Evolutionary conservation across 1,140 invertebrate species (phyloP).

Genomic region (Formica exsecta): DNA sequence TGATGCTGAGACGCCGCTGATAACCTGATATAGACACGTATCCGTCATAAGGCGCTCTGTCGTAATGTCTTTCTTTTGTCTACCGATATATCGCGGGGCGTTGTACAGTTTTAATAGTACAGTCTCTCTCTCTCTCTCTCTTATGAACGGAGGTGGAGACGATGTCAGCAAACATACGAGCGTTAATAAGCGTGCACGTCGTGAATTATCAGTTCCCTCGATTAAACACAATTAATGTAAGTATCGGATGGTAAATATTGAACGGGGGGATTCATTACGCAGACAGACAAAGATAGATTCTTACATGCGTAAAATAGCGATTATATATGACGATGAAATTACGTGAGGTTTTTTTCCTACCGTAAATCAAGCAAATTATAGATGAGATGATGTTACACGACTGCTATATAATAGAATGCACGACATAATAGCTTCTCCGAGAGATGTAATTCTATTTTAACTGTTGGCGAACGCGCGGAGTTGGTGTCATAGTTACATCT

Average conservation of each 20-base stretch:
- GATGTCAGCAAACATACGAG: background rate
- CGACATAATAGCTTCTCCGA: conserved; percentile 53
- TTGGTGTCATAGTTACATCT: conserved; percentile 57
- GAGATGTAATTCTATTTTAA: conserved; percentile 62
- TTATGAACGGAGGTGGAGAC: conserved; percentile 11
- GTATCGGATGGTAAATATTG: conserved; percentile 13
- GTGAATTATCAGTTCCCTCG: background rate
- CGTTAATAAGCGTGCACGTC: conserved; percentile 12
- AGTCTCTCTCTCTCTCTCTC: background rate
- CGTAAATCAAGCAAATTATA: conserved; percentile 21
- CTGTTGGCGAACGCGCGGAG: conserved; percentile 43
- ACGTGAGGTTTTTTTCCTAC: background rate
- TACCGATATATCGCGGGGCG: background rate
- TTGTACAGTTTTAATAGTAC: conserved; percentile 8
- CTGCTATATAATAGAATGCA: conserved; percentile 14
- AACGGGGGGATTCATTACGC: background rate
- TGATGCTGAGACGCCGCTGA: conserved; percentile 72
- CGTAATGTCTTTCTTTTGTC: conserved; percentile 52
- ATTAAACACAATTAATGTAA: conserved; percentile 23
- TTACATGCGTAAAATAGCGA: background rate
- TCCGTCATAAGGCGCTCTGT: conserved; percentile 63
- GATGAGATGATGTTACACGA: conserved; percentile 48
- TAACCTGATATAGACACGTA: conserved; percentile 71
- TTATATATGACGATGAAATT: conserved; percentile 9
- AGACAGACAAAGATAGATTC: conserved; percentile 3